Evolutionary conservation across 2,888 invertebrate species (phyloP).

Genomic region (Urechis unicinctus): DNA sequence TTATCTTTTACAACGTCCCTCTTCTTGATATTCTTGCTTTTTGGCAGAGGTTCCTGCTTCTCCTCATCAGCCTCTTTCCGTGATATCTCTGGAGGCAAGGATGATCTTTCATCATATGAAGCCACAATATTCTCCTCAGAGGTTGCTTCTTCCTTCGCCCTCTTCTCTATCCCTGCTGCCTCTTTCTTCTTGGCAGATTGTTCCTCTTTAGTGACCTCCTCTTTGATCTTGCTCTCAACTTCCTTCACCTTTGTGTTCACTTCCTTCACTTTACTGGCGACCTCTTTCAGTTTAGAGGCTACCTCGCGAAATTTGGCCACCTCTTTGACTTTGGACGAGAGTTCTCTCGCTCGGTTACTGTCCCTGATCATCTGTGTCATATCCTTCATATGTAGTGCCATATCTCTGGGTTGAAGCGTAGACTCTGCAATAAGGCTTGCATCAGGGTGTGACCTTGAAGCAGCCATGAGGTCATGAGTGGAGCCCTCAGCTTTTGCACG

Average conservation of each 20-base stretch:
- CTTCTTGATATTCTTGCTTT: too few species aligned
- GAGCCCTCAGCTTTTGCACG: neutral
- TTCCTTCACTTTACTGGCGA: conserved; percentile 3
- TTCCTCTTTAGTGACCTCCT: conserved; percentile 2
- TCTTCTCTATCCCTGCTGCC: neutral
- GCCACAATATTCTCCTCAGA: too few species aligned
- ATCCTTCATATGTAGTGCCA: neutral
- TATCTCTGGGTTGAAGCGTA: neutral
- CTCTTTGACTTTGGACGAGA: neutral
- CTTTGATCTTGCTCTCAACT: neutral
- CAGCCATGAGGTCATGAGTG: too few species aligned
- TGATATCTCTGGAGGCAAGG: too few species aligned
- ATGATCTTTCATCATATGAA: too few species aligned
- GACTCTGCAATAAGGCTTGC: too few species aligned
- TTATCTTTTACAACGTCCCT: too few species aligned
- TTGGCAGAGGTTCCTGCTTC: too few species aligned
- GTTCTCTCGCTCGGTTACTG: neutral
- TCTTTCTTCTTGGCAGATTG: neutral
- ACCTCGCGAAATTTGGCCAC: neutral
- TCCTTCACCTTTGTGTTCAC: conserved; percentile 8
- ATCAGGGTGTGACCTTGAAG: too few species aligned
- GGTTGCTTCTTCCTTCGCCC: neutral
- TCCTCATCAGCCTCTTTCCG: too few species aligned
- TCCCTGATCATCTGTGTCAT: neutral
- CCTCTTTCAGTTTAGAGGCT: neutral